Evolutionary conservation across 2,113 vertebrate species (phyloP).

Genomic region (Struthidea cinerea): DNA sequence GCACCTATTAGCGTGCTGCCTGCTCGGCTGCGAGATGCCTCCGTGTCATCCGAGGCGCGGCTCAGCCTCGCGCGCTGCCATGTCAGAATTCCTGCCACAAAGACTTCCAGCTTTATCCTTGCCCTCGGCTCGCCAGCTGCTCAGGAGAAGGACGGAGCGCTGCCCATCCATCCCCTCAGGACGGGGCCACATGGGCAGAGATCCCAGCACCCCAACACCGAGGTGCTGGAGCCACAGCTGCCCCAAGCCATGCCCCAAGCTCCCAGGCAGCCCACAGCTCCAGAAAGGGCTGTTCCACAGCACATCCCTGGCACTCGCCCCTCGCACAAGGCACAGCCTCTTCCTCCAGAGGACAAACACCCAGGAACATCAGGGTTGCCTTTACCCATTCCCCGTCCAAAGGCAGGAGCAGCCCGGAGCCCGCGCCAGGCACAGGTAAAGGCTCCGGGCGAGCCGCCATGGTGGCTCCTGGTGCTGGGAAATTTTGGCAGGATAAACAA

Average conservation of each 20-base stretch:
- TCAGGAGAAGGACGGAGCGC: neutral
- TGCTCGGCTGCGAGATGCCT: neutral
- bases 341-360: neutral
- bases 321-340: neutral
- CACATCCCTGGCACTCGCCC: neutral
- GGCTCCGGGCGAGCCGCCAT: neutral
- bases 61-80: neutral
- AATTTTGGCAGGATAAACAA: neutral
- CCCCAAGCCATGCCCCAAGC: neutral
- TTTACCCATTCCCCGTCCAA: neutral
- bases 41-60: neutral
- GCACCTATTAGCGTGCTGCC: neutral
- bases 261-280: neutral
- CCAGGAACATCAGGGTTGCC: neutral
- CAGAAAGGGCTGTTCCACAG: neutral
- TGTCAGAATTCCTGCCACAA: slow-evolving; percentile 5
- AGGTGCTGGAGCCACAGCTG: fast-evolving
- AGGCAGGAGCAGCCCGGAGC: neutral
- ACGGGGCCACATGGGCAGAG: fast-evolving
- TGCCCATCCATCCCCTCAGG: neutral
- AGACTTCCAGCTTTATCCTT: neutral
- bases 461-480: neutral
- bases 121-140: neutral
- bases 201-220: fast-evolving
- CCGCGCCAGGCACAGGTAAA: neutral